Conservation (phyloP, 2,113 vertebrate genomes). For the Clarias gariepinus region DNA sequence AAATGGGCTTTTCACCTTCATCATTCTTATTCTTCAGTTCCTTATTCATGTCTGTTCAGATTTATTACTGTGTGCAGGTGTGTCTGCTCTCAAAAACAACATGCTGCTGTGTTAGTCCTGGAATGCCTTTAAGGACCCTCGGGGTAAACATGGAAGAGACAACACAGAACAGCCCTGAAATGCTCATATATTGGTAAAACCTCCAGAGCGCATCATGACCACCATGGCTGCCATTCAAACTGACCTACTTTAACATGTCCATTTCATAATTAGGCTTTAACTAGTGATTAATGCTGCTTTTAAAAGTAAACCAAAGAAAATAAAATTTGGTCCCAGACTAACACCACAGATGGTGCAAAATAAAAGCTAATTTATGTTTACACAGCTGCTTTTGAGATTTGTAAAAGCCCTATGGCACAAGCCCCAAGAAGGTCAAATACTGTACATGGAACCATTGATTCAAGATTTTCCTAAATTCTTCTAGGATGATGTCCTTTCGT, state of each 20-base stretch:
- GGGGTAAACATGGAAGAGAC: constrained; percentile 46
- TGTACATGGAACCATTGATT: neutral
- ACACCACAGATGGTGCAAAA: neutral
- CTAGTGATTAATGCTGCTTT: constrained; percentile 5
- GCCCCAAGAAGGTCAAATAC: neutral
- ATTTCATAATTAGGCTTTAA: constrained; percentile 30
- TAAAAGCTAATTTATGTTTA: neutral
- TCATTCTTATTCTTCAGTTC: neutral
- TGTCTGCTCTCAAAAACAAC: constrained; percentile 53
- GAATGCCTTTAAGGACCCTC: constrained; percentile 41
- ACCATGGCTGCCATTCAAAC: constrained; percentile 18
- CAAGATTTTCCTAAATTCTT: neutral
- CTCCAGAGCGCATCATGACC: constrained; percentile 24
- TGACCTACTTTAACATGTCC: constrained; percentile 10
- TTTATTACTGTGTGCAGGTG: constrained; percentile 60
- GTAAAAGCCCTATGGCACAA: neutral
- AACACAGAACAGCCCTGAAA: constrained; percentile 60
- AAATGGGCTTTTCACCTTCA: constrained; percentile 3
- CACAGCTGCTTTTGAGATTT: constrained; percentile 6
- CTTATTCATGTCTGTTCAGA: neutral
- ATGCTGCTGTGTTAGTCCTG: constrained; percentile 57
- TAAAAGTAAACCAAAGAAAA: neutral
- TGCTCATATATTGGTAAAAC: constrained; percentile 28
- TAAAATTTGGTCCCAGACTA: neutral
- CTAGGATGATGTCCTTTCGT: neutral